These are phyloP conservation scores for Lepidotrigona ventralis DNA, from an alignment of 1,140 invertebrate species.

Conservation along the genomic window DNA sequence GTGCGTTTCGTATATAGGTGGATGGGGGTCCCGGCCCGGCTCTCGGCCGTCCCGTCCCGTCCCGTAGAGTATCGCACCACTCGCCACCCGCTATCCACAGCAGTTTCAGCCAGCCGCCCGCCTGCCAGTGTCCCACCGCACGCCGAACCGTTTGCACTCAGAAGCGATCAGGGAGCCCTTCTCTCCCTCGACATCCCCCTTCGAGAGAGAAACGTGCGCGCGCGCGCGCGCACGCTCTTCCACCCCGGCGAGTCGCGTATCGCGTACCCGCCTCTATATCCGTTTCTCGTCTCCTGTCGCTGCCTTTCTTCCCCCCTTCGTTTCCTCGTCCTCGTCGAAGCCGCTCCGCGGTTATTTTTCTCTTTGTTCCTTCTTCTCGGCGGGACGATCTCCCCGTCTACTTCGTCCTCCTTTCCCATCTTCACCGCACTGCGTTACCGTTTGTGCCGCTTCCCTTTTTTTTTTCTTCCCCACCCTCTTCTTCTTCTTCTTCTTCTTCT, in stretches of 20 bases:
- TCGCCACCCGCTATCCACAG: conserved; percentile 77
- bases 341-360: conserved; percentile 5
- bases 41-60: conserved; percentile 74
- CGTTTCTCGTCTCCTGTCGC: conserved; percentile 36
- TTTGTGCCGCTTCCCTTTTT: conserved; percentile 17
- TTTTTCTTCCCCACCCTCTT: conserved; percentile 31
- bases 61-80: conserved; percentile 71
- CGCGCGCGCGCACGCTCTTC: conserved; percentile 64
- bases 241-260: conserved; percentile 51
- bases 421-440: neutral
- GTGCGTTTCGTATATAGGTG: conserved; percentile 63
- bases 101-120: conserved; percentile 73
- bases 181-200: conserved; percentile 64
- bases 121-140: conserved; percentile 78
- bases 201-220: conserved; percentile 39
- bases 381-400: neutral
- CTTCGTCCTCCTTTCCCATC: conserved; percentile 11
- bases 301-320: conserved; percentile 12
- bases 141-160: conserved; percentile 79
- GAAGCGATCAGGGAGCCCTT: conserved; percentile 74
- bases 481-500: conserved; percentile 10
- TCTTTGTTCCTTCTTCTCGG: conserved; percentile 12
- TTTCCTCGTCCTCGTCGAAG: conserved; percentile 28
- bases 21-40: conserved; percentile 74
- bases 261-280: conserved; percentile 48